These are phyloP conservation scores for Pangasius sanitwongsei DNA, from an alignment of 2,797 vertebrate species.

Conservation along the genomic window DNA sequence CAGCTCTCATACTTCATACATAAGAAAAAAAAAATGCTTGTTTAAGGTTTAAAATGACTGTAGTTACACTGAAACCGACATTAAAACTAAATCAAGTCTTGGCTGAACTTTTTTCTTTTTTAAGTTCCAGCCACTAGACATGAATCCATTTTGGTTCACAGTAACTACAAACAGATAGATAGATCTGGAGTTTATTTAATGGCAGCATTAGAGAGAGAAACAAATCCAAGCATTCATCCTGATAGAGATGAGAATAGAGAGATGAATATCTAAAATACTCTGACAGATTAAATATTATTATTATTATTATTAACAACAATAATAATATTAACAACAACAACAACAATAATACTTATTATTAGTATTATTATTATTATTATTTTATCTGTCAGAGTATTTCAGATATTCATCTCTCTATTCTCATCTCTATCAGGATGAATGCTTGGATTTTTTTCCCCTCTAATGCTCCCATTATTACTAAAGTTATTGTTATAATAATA, in stretches of 20 bases:
- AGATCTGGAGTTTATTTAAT: background rate
- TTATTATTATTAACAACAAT: background rate
- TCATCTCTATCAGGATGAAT: background rate
- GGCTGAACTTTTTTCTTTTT: background rate
- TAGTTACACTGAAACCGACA: background rate
- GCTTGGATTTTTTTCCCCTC: background rate
- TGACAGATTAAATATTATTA: background rate
- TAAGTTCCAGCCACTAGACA: background rate
- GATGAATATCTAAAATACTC: background rate
- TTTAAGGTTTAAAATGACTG: background rate
- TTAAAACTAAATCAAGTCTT: background rate
- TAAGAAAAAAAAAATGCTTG: background rate
- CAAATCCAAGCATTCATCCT: background rate
- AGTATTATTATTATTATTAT: background rate
- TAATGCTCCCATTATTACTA: background rate
- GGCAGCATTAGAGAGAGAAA: background rate
- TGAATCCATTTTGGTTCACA: background rate
- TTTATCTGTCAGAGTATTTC: background rate
- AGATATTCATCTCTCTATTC: background rate
- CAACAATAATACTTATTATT: no score
- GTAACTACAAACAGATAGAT: background rate
- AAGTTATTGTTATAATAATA: no score
- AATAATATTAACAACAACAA: background rate
- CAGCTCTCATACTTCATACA: background rate
- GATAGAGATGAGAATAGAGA: background rate